A percentile compares a stretch with the other conserved stretches of the same genome.
These are phyloP conservation scores for Sweltsa coloradensis DNA, from an alignment of 1,140 invertebrate species.

Conservation along the genomic window DNA sequence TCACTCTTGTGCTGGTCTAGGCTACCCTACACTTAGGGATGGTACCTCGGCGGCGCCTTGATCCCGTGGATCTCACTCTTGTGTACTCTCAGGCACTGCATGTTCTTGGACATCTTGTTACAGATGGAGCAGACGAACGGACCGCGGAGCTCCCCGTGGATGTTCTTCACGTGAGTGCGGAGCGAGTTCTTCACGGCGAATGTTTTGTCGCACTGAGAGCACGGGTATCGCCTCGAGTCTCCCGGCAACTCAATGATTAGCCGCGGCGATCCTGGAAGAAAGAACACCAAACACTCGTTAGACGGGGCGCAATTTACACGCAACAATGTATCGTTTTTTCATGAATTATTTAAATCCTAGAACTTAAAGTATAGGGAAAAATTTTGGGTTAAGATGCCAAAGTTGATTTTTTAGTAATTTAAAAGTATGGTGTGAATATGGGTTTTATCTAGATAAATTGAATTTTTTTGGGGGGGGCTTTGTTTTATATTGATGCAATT, in stretches of 20 bases:
- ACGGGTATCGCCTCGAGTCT: neutral
- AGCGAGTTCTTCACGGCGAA: conserved; percentile 4
- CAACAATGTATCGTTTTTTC: too few relatives aligned
- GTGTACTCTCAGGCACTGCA: conserved; percentile 18
- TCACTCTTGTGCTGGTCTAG: too few relatives aligned
- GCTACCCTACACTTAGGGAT: too few relatives aligned
- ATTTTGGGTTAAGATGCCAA: neutral
- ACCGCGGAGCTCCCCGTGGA: conserved; percentile 17
- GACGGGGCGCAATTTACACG: too few relatives aligned
- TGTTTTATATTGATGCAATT: too few relatives aligned
- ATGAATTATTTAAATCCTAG: neutral
- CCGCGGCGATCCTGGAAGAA: neutral
- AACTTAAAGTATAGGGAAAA: neutral
- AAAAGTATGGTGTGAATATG: too few relatives aligned
- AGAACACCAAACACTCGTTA: too few relatives aligned
- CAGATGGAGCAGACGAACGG: conserved; percentile 19
- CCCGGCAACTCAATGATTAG: neutral
- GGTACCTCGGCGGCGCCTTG: too few relatives aligned
- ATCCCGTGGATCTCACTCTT: conserved; percentile 16
- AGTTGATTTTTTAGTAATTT: too few relatives aligned
- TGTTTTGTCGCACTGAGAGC: conserved; percentile 3
- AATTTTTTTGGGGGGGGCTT: too few relatives aligned
- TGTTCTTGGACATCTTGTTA: conserved; percentile 19
- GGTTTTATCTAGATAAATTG: too few relatives aligned
- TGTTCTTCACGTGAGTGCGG: conserved; percentile 17